phyloP scores from a whole-genome alignment of 2,113 vertebrate genomes.

The Bubalus kerabau region DNA sequence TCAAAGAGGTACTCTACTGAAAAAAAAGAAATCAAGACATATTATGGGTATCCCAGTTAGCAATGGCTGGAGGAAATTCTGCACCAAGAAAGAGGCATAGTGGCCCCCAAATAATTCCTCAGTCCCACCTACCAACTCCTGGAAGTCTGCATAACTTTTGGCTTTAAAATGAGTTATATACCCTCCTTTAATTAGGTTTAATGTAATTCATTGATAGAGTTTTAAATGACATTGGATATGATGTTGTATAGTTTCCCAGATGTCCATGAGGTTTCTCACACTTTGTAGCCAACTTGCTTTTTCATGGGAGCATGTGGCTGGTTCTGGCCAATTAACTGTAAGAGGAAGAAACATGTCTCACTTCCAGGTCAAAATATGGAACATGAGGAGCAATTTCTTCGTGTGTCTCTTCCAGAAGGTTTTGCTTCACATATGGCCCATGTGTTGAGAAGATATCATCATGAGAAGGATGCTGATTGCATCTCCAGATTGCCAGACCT shows the following conservation, averaged over 20 bases:
- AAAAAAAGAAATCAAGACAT: neutral
- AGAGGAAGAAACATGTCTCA: neutral
- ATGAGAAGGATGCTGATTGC: neutral
- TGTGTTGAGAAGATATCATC: neutral
- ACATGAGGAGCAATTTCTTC: neutral
- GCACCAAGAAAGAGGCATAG: neutral
- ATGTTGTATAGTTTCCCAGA: neutral
- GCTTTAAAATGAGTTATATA: neutral
- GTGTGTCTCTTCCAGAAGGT: neutral
- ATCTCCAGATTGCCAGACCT: neutral
- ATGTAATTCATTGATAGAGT: neutral
- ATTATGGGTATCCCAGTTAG: neutral
- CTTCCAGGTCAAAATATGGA: neutral
- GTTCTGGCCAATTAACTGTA: neutral
- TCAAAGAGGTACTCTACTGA: neutral
- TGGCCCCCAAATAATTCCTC: neutral
- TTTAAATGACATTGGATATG: neutral
- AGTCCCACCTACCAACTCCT: neutral
- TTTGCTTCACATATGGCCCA: neutral
- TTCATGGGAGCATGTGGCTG: neutral
- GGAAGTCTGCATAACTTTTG: neutral
- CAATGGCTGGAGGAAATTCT: neutral
- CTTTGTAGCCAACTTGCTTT: neutral
- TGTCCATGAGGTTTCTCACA: neutral
- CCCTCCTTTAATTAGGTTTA: neutral